Base-by-base conservation (phyloP, 2,113 vertebrate species). In the Chaenogobius annularis region DNA sequence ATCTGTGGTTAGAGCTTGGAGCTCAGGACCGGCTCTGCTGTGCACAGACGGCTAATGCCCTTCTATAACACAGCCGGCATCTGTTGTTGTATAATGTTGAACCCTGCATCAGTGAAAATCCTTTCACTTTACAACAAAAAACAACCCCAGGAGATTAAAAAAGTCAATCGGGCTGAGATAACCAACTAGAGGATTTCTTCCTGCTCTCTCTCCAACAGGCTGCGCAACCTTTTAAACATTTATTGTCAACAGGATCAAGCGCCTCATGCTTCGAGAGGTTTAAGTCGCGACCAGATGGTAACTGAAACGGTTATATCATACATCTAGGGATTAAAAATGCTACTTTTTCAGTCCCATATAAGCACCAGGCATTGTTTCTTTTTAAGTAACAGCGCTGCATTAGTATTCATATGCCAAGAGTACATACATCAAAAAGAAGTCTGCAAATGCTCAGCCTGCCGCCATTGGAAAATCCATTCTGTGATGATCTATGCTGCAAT, bases 121-220 rank as follows among this genome's bases (percentile, higher is more conserved):
- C 81, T 78, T 83, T 83, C 64, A 81, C 68, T 87, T 26, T 81
- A 74, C 46, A 68, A 69, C 58, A 40, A 63, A 79, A 63, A 81
- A 91, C 69, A 80, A 75, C 80, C 77, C 69, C 47, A 3, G 50
- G 70, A 76, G 85, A 92, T 91, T 88, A 86, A 40, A 66, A 83
- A 87, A 85, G 70, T 74, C 80, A 89, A 84, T 89, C 84, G 83
- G 80, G 72, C 66, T 72, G 58, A 50, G 47, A 83, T 81, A 83
- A 87, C 75, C 75, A 73, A 80, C 81, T 79, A 88, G 83, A 88
- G 91, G 83, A 89, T 87, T 91, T 63, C 72, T 82, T 85, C 56
- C 77, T 72, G 79, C 82, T 11, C 43, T 71, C 47, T 35, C 58
- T 23, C 65, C 68, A 82, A 70, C 74, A 70, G 77, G 55, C 20